Percentiles rank a stretch among this genome's conserved stretches.
These are phyloP conservation scores for Ceratoteleas bidentatus DNA, from an alignment of 1,140 invertebrate genomes.

Conservation along the genomic window DNA sequence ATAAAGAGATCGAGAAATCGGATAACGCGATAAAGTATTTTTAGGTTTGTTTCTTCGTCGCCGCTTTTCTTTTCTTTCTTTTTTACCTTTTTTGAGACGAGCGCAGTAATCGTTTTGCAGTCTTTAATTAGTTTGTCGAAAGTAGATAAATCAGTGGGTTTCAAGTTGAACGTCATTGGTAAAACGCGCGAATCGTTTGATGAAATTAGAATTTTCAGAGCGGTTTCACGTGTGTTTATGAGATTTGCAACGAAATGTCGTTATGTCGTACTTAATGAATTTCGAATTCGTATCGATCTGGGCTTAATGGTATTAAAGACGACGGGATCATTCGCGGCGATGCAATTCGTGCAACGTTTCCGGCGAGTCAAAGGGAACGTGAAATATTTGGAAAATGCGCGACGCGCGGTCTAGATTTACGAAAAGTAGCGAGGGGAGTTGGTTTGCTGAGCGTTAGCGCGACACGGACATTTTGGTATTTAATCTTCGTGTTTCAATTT, in stretches of 20 bases:
- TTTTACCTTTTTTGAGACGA: neutral
- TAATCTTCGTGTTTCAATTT: too few relatives aligned
- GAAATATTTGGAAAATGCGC: neutral
- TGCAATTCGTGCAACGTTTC: neutral
- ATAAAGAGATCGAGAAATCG: too few relatives aligned
- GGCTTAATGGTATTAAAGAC: conserved; percentile 11
- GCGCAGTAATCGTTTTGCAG: conserved; percentile 12
- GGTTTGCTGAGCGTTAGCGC: too few relatives aligned
- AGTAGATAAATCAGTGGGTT: conserved; percentile 11
- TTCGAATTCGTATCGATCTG: conserved; percentile 18
- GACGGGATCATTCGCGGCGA: conserved; percentile 5
- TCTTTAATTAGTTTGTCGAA: conserved; percentile 20
- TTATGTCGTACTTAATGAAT: conserved; percentile 32
- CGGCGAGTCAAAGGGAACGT: neutral
- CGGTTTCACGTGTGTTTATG: conserved; percentile 19
- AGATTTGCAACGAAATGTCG: conserved; percentile 21
- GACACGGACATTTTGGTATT: too few relatives aligned
- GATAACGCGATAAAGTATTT: too few relatives aligned
- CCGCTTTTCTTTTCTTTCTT: too few relatives aligned
- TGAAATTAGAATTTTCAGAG: conserved; percentile 17
- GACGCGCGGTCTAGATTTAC: too few relatives aligned
- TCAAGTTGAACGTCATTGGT: conserved; percentile 4
- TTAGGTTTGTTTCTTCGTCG: too few relatives aligned
- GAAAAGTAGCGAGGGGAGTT: too few relatives aligned
- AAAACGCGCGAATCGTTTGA: conserved; percentile 17